A percentile compares a stretch with the other conserved stretches of the same genome.
phyloP scores from a whole-genome alignment of 2,113 vertebrate species.

The Semicossyphus pulcher region DNA sequence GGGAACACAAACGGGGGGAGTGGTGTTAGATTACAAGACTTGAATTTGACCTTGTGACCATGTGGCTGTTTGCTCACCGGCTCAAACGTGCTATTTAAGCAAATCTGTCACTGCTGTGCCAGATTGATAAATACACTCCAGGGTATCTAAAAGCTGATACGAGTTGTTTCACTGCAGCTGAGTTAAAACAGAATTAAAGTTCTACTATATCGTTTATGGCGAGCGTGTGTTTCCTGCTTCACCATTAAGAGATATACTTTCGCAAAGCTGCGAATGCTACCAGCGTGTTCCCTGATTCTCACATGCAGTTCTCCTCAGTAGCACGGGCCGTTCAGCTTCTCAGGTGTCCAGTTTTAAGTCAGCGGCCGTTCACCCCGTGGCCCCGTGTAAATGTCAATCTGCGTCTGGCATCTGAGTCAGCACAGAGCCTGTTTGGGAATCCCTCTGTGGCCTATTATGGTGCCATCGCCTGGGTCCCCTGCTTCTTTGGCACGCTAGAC shows the following conservation, averaged over 20 bases:
- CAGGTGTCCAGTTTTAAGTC: conserved; percentile 58
- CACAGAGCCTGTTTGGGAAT: conserved; percentile 57
- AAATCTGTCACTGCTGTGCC: background rate
- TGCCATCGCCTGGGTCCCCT: conserved; percentile 4
- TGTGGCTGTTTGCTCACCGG: conserved; percentile 9
- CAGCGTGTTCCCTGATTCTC: conserved; percentile 26
- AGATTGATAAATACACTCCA: conserved; percentile 1
- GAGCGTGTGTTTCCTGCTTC: background rate
- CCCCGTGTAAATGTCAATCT: conserved; percentile 78
- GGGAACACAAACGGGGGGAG: background rate
- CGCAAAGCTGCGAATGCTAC: background rate
- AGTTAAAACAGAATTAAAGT: background rate
- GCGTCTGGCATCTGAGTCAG: conserved; percentile 72
- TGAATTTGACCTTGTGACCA: conserved; percentile 19
- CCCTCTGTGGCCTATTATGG: conserved; percentile 75
- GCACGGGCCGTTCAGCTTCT: conserved; percentile 21
- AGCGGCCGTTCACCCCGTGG: conserved; percentile 37
- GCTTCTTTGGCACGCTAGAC: conserved; percentile 23
- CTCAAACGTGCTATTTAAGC: conserved; percentile 7
- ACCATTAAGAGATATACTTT: no score
- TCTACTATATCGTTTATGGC: background rate
- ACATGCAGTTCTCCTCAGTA: background rate
- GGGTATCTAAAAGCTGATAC: background rate
- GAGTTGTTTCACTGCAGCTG: background rate
- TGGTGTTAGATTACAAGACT: background rate